Evolutionary conservation across 1,140 invertebrate genomes (phyloP), one percentile per base, ranked within the genome.

Genomic region (Heliconius hermathena): DNA sequence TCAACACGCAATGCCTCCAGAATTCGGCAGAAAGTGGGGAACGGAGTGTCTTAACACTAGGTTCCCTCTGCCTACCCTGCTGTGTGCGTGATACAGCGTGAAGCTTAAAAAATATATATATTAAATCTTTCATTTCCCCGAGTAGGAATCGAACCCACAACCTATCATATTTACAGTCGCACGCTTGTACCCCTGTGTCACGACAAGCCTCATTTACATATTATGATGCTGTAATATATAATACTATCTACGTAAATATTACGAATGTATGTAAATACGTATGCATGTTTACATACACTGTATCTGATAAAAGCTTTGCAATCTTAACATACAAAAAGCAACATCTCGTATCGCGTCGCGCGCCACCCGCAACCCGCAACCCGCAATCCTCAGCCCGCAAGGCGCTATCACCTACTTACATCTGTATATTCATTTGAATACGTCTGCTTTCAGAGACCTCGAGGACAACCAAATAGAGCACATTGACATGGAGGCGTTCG

Each of bases 401-500:
- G 60, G 3, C 60, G 13, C 60, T 66, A 29, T 66, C 60, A 13
- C 60, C 60, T 66, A 26, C 60, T 26, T 13, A 66, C 26, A 66
- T 66, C 76, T 77, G 16, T 29, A 33, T 71, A 66, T 22, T 77
- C n/a, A 77, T 71, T 72, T 76, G 46, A 72, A 33, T 73, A 41
- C 36, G 9, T 49, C 29, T 71, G 22, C 46, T 89, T 96, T 70
- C 95, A 99, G 98, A 85, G 97, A 99, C 93, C 94, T 99, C 86
- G 97, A 98, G 90, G 96, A 96, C 85, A 99, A 99, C 95, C 94
- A 96, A 79, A 98, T 99, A 82, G 95, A 96, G 71, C 95, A 96
- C 75, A 98, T 99, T 82, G 97, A 99, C 93, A 96, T 97, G 49
- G 96, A 98, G 79, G 97, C 98, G 2, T 99, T 99, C 93, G 94